Base-by-base conservation (phyloP, 2,113 vertebrate species). In the Lycaon pictus region DNA sequence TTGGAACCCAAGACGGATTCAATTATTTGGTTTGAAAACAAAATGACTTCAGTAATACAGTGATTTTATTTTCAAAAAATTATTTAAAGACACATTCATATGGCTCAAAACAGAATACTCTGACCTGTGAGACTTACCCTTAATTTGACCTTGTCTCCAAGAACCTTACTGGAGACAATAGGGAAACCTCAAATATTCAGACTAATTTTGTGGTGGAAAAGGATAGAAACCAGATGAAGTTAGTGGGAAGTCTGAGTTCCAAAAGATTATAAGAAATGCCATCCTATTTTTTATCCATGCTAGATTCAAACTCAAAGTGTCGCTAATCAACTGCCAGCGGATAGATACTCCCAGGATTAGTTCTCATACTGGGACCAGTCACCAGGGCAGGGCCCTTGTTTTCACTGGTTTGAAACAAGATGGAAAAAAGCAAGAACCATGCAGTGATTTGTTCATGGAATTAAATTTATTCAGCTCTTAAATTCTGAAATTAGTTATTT, bases 221-320 rank as follows among this genome's bases (percentile, higher is more conserved):
- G 98, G 87, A 97, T 77, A 97, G 95, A 98, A 97, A 96, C 96
- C 98, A 98, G 97, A 98, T 96, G 95, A 97, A 96, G 77, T 86
- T 77, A 90, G 92, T 95, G 80, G 94, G 69, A 97, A 97, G 94
- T 97, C 87, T 94, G 97, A 95, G 69, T 96, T 97, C 67, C 16
- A 94, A 96, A 88, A 27, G 29, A 95, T 77, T 43, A 27, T 76
- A 96, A 98, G 80, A 95, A 94, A 92, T 71, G 51, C 67, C 84
- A 90, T 72, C 58, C n/a, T 79, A 11, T 72, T 67, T 96, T 48
- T 56, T 74, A 8, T 29, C 51, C 25, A 53, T 62, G 58, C 9
- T 74, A 25, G 53, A 67, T 69, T 89, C 25, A 53, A 89, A 92
- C 83, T 86, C 84, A 95, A 88, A 74, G 32, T 87, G 22, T 81